These are phyloP conservation scores for Tragelaphus eurycerus DNA, from an alignment of 2,797 vertebrate genomes.

Conservation along the genomic window DNA sequence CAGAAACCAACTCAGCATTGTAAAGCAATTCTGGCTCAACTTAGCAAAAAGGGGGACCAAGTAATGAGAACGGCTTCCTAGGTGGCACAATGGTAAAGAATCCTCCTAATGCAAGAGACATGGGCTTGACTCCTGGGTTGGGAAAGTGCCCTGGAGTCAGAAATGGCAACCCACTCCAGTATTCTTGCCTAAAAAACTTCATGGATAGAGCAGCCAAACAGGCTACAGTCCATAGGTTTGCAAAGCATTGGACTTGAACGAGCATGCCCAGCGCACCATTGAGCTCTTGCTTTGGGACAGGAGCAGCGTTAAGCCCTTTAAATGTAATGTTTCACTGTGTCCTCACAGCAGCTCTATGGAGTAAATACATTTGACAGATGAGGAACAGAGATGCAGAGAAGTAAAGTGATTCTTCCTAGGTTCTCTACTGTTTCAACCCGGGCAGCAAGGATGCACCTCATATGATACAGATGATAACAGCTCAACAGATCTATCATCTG, in stretches of 20 bases:
- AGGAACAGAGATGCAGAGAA: background rate
- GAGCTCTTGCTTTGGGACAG: background rate
- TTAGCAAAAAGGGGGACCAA: background rate
- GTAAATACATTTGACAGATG: background rate
- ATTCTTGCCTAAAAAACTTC: background rate
- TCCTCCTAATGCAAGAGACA: background rate
- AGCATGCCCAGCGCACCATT: fast-evolving
- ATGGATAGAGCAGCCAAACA: background rate
- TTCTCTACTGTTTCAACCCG: background rate
- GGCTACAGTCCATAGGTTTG: background rate
- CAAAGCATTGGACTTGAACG: background rate
- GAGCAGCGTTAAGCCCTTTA: background rate
- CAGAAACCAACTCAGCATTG: background rate
- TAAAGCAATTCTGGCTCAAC: background rate
- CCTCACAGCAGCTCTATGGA: background rate
- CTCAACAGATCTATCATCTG: background rate
- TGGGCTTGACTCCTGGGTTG: background rate
- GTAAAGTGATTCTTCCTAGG: background rate
- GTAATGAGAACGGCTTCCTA: background rate
- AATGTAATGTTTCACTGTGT: background rate
- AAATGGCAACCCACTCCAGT: background rate
- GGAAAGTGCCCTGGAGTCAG: background rate
- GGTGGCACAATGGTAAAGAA: background rate
- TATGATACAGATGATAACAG: background rate
- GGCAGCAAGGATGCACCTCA: background rate